Conservation (phyloP, 2,888 invertebrate species). For the Carterocephalus palaemon region DNA sequence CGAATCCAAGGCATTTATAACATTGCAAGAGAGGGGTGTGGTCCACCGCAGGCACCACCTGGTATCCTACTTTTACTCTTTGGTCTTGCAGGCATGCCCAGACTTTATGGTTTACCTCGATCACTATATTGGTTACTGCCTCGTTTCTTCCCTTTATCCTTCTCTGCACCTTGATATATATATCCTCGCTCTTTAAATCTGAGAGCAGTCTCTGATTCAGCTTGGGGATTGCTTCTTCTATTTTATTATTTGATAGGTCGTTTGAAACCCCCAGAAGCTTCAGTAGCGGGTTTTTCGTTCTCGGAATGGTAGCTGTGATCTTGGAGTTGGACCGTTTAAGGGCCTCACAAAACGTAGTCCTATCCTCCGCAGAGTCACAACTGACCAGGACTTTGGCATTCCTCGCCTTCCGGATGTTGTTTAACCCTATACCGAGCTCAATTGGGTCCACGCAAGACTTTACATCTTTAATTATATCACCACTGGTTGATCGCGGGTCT, state of each 20-base stretch:
- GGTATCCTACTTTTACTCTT: not conserved
- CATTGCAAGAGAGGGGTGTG: not conserved
- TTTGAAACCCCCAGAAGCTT: too few species aligned
- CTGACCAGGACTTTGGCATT: not conserved
- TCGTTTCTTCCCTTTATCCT: constrained; percentile 3
- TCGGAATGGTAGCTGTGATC: not conserved
- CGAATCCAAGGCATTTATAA: not conserved
- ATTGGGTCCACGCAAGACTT: not conserved
- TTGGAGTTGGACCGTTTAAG: not conserved
- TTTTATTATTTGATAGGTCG: too few species aligned
- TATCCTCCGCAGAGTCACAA: not conserved
- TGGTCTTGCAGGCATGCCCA: constrained; percentile 3
- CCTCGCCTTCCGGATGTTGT: not conserved
- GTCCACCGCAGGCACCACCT: constrained; percentile 1
- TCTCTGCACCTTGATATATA: not conserved
- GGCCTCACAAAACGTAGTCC: not conserved
- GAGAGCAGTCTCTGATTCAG: too few species aligned
- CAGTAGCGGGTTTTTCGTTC: not conserved
- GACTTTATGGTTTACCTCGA: not conserved
- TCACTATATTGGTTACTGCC: not conserved
- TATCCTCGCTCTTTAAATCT: too few species aligned
- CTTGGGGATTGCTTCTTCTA: too few species aligned
- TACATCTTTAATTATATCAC: not conserved
- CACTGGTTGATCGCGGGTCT: not conserved
- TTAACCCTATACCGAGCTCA: not conserved